phyloP scores from a whole-genome alignment of 2,797 vertebrate genomes.

The Acanthopagrus latus region DNA sequence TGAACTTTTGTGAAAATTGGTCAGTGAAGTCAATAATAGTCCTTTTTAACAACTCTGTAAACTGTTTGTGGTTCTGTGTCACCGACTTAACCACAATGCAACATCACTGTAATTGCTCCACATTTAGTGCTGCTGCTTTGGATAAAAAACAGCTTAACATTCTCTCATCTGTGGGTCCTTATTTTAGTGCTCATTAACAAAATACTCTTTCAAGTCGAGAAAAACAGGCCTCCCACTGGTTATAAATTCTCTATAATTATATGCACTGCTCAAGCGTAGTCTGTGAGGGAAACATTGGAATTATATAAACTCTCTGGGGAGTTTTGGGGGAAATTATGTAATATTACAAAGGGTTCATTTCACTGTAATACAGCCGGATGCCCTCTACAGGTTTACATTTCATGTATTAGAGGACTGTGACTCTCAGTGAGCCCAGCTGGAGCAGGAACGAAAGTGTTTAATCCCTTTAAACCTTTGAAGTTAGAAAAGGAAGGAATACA shows the following conservation, averaged over 20 bases:
- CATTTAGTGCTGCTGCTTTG: not conserved
- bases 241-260: slow-evolving; percentile 16
- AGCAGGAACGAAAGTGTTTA: slow-evolving; percentile 14
- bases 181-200: slow-evolving; percentile 31
- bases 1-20: not conserved
- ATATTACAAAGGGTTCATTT: slow-evolving; percentile 5
- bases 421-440: not conserved
- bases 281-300: slow-evolving; percentile 1
- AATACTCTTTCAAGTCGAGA: slow-evolving; percentile 27
- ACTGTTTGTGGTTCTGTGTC: slow-evolving; percentile 8
- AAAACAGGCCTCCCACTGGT: not conserved
- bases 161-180: not conserved
- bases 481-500: slow-evolving; percentile 5
- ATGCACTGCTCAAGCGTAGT: not conserved
- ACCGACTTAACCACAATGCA: not conserved
- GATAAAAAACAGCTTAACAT: slow-evolving; percentile 31
- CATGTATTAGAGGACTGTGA: not conserved
- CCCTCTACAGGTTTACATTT: slow-evolving; percentile 6
- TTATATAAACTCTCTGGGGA: slow-evolving; percentile 24
- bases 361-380: not conserved
- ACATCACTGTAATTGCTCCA: not conserved
- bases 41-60: not conserved
- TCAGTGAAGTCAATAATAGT: not conserved
- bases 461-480: slow-evolving; percentile 27
- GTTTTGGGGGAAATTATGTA: not conserved